Evolutionary conservation across 2,797 vertebrate species (phyloP), one percentile per base, ranked within the genome.

Genomic region (Hozukius guyotensis): DNA sequence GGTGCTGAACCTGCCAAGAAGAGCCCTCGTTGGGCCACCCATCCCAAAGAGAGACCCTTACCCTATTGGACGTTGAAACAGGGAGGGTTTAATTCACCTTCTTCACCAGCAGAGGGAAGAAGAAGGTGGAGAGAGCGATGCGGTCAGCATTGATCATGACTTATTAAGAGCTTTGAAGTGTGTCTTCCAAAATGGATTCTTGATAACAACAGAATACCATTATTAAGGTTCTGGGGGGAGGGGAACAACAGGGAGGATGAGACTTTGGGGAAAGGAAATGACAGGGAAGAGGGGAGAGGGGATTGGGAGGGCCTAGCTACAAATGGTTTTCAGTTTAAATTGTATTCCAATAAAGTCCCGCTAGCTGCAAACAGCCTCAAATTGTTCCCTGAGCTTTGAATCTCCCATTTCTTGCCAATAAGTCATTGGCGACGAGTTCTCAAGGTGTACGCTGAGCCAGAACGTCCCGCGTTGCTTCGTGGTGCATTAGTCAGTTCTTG

Each of bases 1-100:
- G 75, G 96, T 93, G 86, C 95, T 87, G 20, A 96, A 93, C 60
- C 95, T 94, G 13, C 94, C 94, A 1, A 94, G 89, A 36, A 93
- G 91, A 87, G 93, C 88, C 83, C 94, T 91, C 3, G 90, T 93
- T 52, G 94, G 89, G 82, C 92, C 85, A 18, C 92, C 95, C 96
- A 97, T 97, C 57, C 75, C 76, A 25, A 42, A 63, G 20, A 78
- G 20, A 60, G 46, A 77, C 53, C 38, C 76, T 66, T 22, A 65
- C 31, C 56, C 29, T 25, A 6, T 3, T 31, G 29, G 31, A 78
- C 64, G 80, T 18, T 71, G 16, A 52, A 29, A n/a, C 7, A 29
- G 34, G 20, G 14, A 34, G 32, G 20, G 22, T 22, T 71, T n/a
- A 63, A 42, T 38, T 60, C 53, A 75, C 56, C 72, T 8, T 72